phyloP scores from a whole-genome alignment of 2,888 invertebrate genomes.

The Brenthis hecate region DNA sequence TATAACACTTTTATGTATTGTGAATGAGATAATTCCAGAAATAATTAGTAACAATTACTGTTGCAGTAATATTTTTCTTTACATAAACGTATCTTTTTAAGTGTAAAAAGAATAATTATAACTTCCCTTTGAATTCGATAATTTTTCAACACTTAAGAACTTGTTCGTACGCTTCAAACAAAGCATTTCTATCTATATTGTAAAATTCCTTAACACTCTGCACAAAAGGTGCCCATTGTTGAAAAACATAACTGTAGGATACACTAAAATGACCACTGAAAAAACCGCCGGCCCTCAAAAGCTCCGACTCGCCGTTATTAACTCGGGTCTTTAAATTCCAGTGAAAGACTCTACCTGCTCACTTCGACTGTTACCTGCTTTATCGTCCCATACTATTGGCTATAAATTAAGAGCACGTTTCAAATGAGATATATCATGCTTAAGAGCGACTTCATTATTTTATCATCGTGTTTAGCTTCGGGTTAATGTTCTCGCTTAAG shows the following conservation, averaged over 20 bases:
- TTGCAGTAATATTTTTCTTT: slow-evolving; percentile 11
- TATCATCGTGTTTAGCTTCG: slow-evolving; percentile 45
- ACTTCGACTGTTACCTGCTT: slow-evolving; percentile 61
- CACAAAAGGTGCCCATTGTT: slow-evolving; percentile 54
- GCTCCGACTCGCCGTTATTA: slow-evolving; percentile 49
- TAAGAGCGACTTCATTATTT: slow-evolving; percentile 26
- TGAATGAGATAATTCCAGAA: slow-evolving; percentile 13
- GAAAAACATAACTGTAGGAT: slow-evolving; percentile 64
- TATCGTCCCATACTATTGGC: slow-evolving; percentile 65
- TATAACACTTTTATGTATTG: slow-evolving; percentile 15
- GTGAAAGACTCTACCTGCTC: slow-evolving; percentile 69
- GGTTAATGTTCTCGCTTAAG: slow-evolving; percentile 49
- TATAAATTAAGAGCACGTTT: slow-evolving; percentile 72
- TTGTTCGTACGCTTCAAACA: slow-evolving; percentile 33
- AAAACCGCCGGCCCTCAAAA: slow-evolving; percentile 53
- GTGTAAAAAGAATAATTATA: slow-evolving; percentile 28
- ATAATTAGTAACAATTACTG: slow-evolving; percentile 8
- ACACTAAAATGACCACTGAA: slow-evolving; percentile 65
- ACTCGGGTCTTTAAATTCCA: slow-evolving; percentile 56
- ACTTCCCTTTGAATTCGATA: slow-evolving; percentile 31
- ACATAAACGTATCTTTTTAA: slow-evolving; percentile 17
- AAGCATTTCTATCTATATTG: slow-evolving; percentile 49
- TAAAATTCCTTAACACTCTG: slow-evolving; percentile 62
- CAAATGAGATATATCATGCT: slow-evolving; percentile 44
- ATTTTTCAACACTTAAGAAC: slow-evolving; percentile 28